phyloP scores from a whole-genome alignment of 2,888 invertebrate genomes.

The Phytoseiulus persimilis region DNA sequence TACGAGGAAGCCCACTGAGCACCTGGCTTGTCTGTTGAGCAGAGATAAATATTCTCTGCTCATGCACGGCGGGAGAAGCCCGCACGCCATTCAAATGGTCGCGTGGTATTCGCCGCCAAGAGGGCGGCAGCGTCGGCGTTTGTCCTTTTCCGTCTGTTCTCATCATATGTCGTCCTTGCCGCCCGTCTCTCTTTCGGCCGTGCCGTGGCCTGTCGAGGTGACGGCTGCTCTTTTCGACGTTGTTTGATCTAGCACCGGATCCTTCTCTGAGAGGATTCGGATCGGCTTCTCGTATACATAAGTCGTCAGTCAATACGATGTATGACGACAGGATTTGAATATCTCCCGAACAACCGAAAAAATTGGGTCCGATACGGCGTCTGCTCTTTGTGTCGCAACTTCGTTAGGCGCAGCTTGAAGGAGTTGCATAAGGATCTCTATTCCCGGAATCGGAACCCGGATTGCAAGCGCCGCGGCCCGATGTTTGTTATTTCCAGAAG shows the following conservation, averaged over 20 bases:
- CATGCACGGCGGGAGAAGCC: neutral
- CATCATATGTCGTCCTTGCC: neutral
- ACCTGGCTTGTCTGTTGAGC: neutral
- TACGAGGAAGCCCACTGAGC: neutral
- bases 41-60: neutral
- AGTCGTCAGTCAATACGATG: neutral
- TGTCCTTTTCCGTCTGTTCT: neutral
- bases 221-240: neutral
- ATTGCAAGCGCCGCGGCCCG: too few species aligned
- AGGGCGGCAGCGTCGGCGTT: neutral
- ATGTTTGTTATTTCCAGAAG: too few species aligned
- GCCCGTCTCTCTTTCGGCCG: neutral
- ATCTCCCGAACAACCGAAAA: neutral
- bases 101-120: neutral
- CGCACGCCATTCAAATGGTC: neutral
- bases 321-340: neutral
- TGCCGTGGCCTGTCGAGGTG: neutral
- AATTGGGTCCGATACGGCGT: neutral
- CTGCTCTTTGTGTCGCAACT: neutral
- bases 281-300: neutral
- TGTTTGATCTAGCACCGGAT: slow-evolving; percentile 5
- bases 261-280: neutral
- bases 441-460: neutral
- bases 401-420: neutral
- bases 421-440: neutral